Percentiles rank a stretch among this genome's conserved stretches.
Evolutionary conservation across 2,888 invertebrate species (phyloP).

Genomic region (Eulithis prunata): DNA sequence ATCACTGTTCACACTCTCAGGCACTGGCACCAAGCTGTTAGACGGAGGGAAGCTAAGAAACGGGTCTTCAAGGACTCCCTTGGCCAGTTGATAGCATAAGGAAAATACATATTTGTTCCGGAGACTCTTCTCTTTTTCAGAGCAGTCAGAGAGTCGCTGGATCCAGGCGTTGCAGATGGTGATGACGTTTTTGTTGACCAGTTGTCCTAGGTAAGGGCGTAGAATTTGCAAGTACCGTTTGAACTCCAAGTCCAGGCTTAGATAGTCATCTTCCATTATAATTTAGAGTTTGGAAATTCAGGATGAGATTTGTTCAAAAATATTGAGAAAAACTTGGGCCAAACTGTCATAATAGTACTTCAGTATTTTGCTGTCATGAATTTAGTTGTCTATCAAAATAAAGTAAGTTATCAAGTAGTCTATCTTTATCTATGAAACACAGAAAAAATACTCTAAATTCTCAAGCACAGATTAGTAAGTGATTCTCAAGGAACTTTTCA

Average conservation of each 20-base stretch:
- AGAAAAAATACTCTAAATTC: too few relatives aligned
- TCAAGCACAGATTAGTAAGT: too few relatives aligned
- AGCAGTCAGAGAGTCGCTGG: slow-evolving; percentile 61
- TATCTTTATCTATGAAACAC: too few relatives aligned
- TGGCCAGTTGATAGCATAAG: slow-evolving; percentile 71
- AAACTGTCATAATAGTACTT: slow-evolving; percentile 9
- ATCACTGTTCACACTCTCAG: slow-evolving; percentile 57
- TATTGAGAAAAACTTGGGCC: background rate
- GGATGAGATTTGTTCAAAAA: background rate
- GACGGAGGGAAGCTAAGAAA: slow-evolving; percentile 60
- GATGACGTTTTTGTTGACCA: slow-evolving; percentile 61
- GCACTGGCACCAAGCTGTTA: slow-evolving; percentile 50
- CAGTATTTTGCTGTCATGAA: too few relatives aligned
- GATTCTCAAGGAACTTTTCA: too few relatives aligned
- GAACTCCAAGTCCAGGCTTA: slow-evolving; percentile 66
- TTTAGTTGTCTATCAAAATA: too few relatives aligned
- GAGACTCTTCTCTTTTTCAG: slow-evolving; percentile 59
- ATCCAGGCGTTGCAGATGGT: slow-evolving; percentile 73
- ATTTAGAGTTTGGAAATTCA: slow-evolving; percentile 4
- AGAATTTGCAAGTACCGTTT: slow-evolving; percentile 72
- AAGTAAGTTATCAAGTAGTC: too few relatives aligned
- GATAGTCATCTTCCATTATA: slow-evolving; percentile 59
- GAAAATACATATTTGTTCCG: slow-evolving; percentile 72
- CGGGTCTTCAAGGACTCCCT: slow-evolving; percentile 64
- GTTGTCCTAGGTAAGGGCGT: slow-evolving; percentile 63